Conservation (phyloP, 1,140 invertebrate species). For the Hycleus phaleratus region DNA sequence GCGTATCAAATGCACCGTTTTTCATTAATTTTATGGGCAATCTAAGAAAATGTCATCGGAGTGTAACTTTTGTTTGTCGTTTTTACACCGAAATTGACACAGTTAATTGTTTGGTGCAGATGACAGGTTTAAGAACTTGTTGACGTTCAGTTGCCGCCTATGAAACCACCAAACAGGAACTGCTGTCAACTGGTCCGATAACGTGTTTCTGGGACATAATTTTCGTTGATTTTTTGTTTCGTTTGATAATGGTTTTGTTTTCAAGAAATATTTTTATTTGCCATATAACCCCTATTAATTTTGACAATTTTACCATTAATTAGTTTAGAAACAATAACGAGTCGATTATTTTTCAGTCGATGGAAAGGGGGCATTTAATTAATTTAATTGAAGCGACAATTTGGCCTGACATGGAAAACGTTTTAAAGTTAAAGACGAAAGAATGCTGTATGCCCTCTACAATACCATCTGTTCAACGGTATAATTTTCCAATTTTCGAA, state of each 20-base stretch:
- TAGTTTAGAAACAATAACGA: no score
- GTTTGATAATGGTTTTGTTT: not conserved
- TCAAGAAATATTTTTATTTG: no score
- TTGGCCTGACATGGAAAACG: not conserved
- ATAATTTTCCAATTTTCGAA: no score
- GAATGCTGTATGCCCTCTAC: not conserved
- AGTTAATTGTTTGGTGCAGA: slow-evolving; percentile 26
- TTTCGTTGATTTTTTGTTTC: not conserved
- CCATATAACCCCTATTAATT: no score
- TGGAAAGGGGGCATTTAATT: not conserved
- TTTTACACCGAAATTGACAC: slow-evolving; percentile 6
- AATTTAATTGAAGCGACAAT: not conserved
- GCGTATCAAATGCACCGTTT: no score
- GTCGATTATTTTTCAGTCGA: not conserved
- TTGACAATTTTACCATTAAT: no score
- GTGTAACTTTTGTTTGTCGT: not conserved
- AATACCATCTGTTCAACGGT: not conserved
- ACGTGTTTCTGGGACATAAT: slow-evolving; percentile 6
- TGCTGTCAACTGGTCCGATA: slow-evolving; percentile 22
- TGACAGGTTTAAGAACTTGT: slow-evolving; percentile 25
- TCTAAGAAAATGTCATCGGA: no score
- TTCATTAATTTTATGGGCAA: no score
- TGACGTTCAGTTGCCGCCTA: slow-evolving; percentile 18
- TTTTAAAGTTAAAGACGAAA: not conserved
- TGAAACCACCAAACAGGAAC: slow-evolving; percentile 16